Evolutionary conservation across 2,888 invertebrate genomes (phyloP).

Genomic region (Synanthedon formicaeformis): DNA sequence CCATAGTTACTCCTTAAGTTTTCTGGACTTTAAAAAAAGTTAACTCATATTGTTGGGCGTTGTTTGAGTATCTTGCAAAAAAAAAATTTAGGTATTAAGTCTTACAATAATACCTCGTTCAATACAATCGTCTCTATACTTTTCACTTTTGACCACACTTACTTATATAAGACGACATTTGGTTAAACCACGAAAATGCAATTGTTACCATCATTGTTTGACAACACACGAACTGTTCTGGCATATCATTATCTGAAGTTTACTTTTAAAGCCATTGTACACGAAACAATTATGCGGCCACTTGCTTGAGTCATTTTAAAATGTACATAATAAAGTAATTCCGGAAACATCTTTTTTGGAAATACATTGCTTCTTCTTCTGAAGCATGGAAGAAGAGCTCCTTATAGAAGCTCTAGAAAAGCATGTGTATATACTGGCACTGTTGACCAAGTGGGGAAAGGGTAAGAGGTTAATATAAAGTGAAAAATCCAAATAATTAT

Average conservation of each 20-base stretch:
- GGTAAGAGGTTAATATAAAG: too few relatives aligned
- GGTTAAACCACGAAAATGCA: slow-evolving; percentile 50
- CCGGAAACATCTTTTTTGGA: neutral
- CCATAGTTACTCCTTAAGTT: too few relatives aligned
- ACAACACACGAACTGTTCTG: slow-evolving; percentile 21
- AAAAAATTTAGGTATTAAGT: neutral
- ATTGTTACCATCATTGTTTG: slow-evolving; percentile 43
- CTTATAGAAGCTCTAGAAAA: too few relatives aligned
- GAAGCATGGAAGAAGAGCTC: too few relatives aligned
- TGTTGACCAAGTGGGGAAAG: too few relatives aligned
- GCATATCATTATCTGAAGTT: slow-evolving; percentile 35
- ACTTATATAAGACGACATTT: slow-evolving; percentile 35
- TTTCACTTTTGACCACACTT: slow-evolving; percentile 4
- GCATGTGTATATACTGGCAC: too few relatives aligned
- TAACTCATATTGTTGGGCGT: too few relatives aligned
- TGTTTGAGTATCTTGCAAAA: too few relatives aligned
- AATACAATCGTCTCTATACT: slow-evolving; percentile 13
- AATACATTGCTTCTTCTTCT: too few relatives aligned
- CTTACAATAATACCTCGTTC: neutral
- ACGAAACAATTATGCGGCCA: slow-evolving; percentile 12
- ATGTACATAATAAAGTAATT: slow-evolving; percentile 24
- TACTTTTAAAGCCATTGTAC: slow-evolving; percentile 25
- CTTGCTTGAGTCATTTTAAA: neutral
- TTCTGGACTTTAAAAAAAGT: too few relatives aligned
- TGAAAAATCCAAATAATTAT: neutral